A percentile compares a stretch with the other conserved stretches of the same genome.
These are phyloP conservation scores for Jacana jacana DNA, from an alignment of 2,113 vertebrate genomes.

Conservation along the genomic window DNA sequence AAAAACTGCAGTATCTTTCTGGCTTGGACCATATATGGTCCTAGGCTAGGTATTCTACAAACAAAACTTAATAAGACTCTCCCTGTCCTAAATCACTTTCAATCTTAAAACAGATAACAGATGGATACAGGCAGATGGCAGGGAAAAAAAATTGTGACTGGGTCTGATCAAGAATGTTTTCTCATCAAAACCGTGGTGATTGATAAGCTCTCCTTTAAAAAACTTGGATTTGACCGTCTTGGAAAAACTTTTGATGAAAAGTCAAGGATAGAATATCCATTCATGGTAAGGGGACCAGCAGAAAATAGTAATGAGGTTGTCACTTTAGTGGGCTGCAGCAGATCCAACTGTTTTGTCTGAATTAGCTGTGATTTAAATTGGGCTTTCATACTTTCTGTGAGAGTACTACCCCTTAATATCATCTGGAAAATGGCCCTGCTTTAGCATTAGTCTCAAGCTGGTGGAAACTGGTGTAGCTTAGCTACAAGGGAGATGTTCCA, in stretches of 20 bases:
- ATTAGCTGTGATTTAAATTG: neutral
- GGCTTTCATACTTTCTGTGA: neutral
- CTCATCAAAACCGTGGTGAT: conserved; percentile 13
- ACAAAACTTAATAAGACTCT: neutral
- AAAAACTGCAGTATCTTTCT: neutral
- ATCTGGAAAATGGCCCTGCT: neutral
- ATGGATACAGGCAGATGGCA: conserved; percentile 58
- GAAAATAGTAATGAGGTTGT: neutral
- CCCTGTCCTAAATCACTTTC: neutral
- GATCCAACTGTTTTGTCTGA: neutral
- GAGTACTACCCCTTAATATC: neutral
- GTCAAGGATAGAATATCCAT: neutral
- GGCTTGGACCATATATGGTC: neutral
- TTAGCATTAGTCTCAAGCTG: neutral
- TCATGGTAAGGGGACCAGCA: neutral
- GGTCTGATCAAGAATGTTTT: conserved; percentile 32
- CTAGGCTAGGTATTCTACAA: neutral
- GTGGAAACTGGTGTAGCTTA: neutral
- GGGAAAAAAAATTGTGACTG: neutral
- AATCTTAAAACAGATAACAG: conserved; percentile 32
- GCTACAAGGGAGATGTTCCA: neutral
- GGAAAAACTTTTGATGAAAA: neutral
- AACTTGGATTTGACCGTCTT: neutral
- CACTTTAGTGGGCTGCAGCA: neutral
- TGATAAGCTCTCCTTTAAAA: conserved; percentile 20